phyloP scores from a whole-genome alignment of 2,113 vertebrate genomes.

The Poicephalus gulielmi region DNA sequence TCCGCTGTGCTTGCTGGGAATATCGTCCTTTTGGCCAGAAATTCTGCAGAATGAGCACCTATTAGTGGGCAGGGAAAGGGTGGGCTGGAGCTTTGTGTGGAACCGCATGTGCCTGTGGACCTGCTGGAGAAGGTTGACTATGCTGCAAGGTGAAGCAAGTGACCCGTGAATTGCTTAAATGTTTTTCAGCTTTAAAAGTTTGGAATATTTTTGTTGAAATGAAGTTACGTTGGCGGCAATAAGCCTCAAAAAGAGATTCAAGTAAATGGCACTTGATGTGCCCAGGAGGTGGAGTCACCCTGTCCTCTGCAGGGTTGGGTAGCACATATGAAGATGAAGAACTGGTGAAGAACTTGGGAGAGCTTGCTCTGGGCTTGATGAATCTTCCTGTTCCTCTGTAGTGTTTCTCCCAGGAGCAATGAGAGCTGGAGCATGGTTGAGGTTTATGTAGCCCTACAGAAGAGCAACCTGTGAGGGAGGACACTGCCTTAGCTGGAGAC shows the following conservation, averaged over 20 bases:
- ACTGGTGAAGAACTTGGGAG: not conserved
- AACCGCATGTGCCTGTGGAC: not conserved
- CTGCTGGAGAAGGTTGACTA: not conserved
- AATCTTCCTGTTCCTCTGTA: not conserved
- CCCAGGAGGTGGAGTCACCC: not conserved
- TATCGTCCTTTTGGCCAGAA: not conserved
- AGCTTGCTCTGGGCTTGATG: accelerated
- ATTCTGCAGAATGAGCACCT: not conserved
- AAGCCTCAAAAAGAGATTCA: not conserved
- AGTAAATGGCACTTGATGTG: not conserved
- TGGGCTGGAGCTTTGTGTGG: not conserved
- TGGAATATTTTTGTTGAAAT: not conserved
- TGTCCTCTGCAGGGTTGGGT: not conserved
- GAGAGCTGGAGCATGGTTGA: accelerated
- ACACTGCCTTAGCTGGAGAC: not conserved
- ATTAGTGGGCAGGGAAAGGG: not conserved
- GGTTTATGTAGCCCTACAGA: not conserved
- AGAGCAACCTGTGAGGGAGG: not conserved
- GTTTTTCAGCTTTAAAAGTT: not conserved
- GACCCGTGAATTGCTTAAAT: not conserved
- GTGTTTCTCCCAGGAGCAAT: not conserved
- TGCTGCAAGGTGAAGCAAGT: not conserved
- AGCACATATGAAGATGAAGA: not conserved
- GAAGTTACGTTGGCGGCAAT: not conserved
- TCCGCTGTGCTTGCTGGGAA: not conserved